Evolutionary conservation across 1,140 invertebrate genomes (phyloP).

Genomic region (Conus ventricosus): DNA sequence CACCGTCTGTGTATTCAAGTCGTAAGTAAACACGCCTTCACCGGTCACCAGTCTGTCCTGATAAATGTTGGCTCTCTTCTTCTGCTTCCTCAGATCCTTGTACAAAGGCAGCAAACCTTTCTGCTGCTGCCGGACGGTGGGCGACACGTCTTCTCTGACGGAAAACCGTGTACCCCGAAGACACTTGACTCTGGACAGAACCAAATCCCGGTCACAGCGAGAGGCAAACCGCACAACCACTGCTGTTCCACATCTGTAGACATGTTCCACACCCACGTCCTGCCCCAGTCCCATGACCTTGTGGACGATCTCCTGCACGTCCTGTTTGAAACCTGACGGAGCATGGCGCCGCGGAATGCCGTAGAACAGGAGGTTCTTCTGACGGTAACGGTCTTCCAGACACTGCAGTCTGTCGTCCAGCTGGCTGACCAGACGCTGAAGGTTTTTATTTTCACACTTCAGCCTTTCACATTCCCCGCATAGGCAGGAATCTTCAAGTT

Average conservation of each 20-base stretch:
- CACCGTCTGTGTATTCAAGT: not conserved
- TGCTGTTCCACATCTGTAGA: not conserved
- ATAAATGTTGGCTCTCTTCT: not conserved
- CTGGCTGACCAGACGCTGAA: not conserved
- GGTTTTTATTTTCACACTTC: not conserved
- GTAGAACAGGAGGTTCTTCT: not conserved
- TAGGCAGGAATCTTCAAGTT: not conserved
- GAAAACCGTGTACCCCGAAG: not conserved
- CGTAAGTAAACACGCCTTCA: not conserved
- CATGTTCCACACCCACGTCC: not conserved
- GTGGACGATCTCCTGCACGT: not conserved
- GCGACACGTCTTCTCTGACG: conserved; percentile 10
- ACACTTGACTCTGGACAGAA: not conserved
- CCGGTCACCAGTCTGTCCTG: not conserved
- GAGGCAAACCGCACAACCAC: not conserved
- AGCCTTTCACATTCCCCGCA: not conserved
- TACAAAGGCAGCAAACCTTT: conserved; percentile 7
- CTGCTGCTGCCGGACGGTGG: not conserved
- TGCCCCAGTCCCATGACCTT: not conserved
- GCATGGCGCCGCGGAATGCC: not conserved
- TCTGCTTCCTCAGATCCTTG: not conserved
- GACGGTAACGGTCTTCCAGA: not conserved
- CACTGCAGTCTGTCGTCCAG: not conserved
- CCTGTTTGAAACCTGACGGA: not conserved
- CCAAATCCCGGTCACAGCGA: not conserved